Evolutionary conservation across 2,797 vertebrate species (phyloP), one percentile per base, ranked within the genome.

Genomic region (Sorex maritimensis): DNA sequence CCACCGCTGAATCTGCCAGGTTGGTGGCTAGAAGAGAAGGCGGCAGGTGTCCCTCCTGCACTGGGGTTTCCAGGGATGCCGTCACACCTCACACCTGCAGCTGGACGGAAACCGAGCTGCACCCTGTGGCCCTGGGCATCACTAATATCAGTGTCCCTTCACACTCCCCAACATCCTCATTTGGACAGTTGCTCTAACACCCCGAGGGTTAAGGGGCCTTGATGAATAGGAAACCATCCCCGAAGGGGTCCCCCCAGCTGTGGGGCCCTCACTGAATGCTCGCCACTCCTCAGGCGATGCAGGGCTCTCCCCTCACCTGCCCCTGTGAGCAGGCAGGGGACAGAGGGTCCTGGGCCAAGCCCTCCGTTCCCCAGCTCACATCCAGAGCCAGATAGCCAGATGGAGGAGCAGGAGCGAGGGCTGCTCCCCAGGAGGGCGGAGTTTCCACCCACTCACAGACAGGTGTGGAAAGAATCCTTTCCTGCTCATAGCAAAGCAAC

Each of bases 331-430:
- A 5, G 26, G 49, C 5, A 14, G 9, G 1, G 4, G 3, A 28
- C 0, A 52, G 80, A 30, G 0, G 6, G 0, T 13, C 8, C 0
- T 5, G 13, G 58, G 4, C 15, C 7, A 14, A 55, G 9, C 17
- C 52, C 52, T 55, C 58, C 7, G 21, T 19, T 21, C 17, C 58
- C 58, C 21, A 61, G 58, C 17, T 61, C 58, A 61, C 21, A 21
- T 19, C 21, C 58, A 61, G 1, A 61, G 58, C 58, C 58, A 21
- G 17, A 61, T 61, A 61, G 58, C 58, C 58, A 21, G 17, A 61
- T 61, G 21, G 58, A 44, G 41, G 41, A 44, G 49, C 10, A 11
- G 15, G 17, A 19, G 15, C 15, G 1, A 6, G 41, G 41, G 41
- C 41, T 44, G 7, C 41, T 44, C 41, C 41, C 34, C 34, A 34